phyloP scores from a whole-genome alignment of 2,888 invertebrate species.

The Caenorhabditis sp. region DNA sequence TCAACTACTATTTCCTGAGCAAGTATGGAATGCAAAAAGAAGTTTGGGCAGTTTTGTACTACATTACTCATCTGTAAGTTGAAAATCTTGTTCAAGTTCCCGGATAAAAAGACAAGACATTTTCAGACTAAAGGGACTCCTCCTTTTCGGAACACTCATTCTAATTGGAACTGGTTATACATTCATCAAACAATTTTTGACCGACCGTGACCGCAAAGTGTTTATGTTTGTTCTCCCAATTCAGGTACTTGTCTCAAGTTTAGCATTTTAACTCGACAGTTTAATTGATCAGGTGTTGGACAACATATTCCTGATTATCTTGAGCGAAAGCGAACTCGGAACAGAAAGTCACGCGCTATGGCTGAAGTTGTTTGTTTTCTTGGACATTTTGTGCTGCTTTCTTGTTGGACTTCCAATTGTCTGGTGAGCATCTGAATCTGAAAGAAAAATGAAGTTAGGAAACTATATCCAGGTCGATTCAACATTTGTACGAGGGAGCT shows the following conservation, averaged over 20 bases:
- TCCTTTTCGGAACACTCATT: conserved; percentile 96
- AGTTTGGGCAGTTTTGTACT: conserved; percentile 97
- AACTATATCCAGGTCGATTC: conserved; percentile 89
- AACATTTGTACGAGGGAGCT: conserved; percentile 95
- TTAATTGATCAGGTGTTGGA: conserved; percentile 89
- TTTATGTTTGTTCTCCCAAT: conserved; percentile 98
- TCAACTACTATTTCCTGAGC: conserved; percentile 91
- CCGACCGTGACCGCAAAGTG: conserved; percentile 96
- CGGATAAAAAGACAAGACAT: too few relatives aligned
- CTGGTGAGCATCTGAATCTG: conserved; percentile 87
- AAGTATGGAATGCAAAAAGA: conserved; percentile 94
- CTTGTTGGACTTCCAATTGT: conserved; percentile 97
- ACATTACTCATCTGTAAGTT: conserved; percentile 95
- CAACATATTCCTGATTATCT: conserved; percentile 96
- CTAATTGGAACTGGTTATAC: conserved; percentile 99
- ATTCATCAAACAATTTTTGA: conserved; percentile 96
- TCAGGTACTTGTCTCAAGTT: conserved; percentile 87
- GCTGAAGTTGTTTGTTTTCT: conserved; percentile 87
- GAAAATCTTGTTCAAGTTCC: too few relatives aligned
- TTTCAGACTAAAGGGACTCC: conserved; percentile 91
- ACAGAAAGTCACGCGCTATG: conserved; percentile 90
- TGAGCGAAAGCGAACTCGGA: conserved; percentile 96
- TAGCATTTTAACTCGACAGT: neutral
- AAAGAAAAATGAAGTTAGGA: neutral
- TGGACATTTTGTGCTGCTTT: conserved; percentile 96